phyloP scores from a whole-genome alignment of 1,140 invertebrate species.

The Polypedilum vanderplanki region DNA sequence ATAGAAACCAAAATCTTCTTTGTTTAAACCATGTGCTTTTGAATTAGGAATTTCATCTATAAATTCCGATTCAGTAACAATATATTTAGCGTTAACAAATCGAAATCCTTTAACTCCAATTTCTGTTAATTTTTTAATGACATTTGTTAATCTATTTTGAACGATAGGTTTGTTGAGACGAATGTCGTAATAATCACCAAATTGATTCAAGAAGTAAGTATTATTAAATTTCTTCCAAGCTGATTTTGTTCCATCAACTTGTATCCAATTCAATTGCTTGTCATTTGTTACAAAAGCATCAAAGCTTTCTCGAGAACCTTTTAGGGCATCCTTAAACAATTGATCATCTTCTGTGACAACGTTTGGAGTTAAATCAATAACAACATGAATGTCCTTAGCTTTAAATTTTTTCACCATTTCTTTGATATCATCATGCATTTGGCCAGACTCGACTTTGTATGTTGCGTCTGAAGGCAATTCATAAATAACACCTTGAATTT shows the following conservation, averaged over 20 bases:
- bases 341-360: conserved; percentile 45
- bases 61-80: conserved; percentile 50
- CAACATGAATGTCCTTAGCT: conserved; percentile 36
- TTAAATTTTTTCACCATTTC: conserved; percentile 36
- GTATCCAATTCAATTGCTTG: conserved; percentile 69
- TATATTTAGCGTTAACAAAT: conserved; percentile 55
- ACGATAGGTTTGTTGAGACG: conserved; percentile 56
- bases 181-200: conserved; percentile 53
- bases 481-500: conserved; percentile 40
- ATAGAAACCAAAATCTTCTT: conserved; percentile 52
- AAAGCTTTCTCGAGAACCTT: conserved; percentile 39
- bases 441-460: conserved; percentile 36
- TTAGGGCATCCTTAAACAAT: conserved; percentile 37
- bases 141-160: conserved; percentile 53
- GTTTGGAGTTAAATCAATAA: conserved; percentile 49
- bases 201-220: conserved; percentile 57
- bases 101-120: conserved; percentile 68
- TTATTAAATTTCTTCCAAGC: conserved; percentile 54
- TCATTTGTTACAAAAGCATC: conserved; percentile 38
- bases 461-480: conserved; percentile 38
- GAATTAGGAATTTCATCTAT: conserved; percentile 44
- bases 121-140: conserved; percentile 60
- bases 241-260: conserved; percentile 42
- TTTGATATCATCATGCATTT: conserved; percentile 38
- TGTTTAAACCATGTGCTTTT: conserved; percentile 36